Conservation (phyloP, 2,888 invertebrate genomes). For the Camptogramma bilineatum region DNA sequence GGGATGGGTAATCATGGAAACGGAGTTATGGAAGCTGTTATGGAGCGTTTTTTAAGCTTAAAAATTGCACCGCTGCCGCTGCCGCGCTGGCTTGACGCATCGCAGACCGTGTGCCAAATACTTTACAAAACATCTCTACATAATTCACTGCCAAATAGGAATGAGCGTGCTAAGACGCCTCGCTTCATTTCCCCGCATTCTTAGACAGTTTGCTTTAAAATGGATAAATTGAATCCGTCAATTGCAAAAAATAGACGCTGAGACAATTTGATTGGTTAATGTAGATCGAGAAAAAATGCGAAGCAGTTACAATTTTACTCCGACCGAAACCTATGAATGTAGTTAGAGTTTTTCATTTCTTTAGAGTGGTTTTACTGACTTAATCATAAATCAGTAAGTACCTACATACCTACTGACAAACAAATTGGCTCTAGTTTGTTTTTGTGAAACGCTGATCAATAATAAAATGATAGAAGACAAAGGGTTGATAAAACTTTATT, state of each 20-base stretch:
- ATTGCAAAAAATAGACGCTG: conserved; percentile 46
- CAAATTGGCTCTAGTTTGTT: too few relatives aligned
- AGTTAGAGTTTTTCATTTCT: neutral
- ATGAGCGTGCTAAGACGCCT: conserved; percentile 55
- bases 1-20: too few relatives aligned
- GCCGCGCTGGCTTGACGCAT: neutral
- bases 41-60: neutral
- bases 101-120: neutral
- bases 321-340: neutral
- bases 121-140: conserved; percentile 4
- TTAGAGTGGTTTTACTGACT: neutral
- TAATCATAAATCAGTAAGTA: too few relatives aligned
- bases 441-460: too few relatives aligned
- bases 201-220: conserved; percentile 40
- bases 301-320: neutral
- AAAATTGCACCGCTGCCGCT: neutral
- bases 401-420: too few relatives aligned
- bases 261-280: conserved; percentile 24
- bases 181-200: conserved; percentile 60
- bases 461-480: too few relatives aligned
- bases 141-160: conserved; percentile 34
- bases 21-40: neutral
- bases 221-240: conserved; percentile 54
- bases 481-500: too few relatives aligned
- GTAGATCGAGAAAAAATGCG: conserved; percentile 10